phyloP scores from a whole-genome alignment of 2,888 invertebrate species.

The Harpagoxenus sublaevis region DNA sequence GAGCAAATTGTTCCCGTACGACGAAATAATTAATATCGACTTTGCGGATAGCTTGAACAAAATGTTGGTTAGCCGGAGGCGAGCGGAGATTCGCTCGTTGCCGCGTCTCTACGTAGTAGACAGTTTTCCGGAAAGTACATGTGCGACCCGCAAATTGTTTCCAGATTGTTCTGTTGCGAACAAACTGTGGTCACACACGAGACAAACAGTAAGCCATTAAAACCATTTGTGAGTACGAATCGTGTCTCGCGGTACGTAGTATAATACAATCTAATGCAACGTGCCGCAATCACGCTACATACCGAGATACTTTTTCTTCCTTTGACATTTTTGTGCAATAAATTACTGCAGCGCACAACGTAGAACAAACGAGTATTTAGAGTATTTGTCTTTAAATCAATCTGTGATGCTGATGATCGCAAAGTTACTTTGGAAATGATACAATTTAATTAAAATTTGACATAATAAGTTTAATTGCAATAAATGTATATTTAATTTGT shows the following conservation, averaged over 20 bases:
- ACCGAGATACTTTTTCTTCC: constrained; percentile 5
- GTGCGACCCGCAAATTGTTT: constrained; percentile 71
- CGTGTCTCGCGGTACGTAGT: constrained; percentile 60
- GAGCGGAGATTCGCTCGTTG: constrained; percentile 62
- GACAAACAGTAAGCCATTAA: constrained; percentile 72
- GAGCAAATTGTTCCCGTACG: constrained; percentile 60
- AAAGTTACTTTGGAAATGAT: background rate
- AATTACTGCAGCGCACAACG: background rate
- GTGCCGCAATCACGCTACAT: constrained; percentile 32
- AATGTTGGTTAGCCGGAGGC: constrained; percentile 50
- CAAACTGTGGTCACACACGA: constrained; percentile 66
- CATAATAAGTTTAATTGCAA: background rate
- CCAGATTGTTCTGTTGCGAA: constrained; percentile 72
- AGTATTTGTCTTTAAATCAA: background rate
- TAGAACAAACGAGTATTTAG: background rate
- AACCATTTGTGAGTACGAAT: constrained; percentile 66
- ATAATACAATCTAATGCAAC: constrained; percentile 58
- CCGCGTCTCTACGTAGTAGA: constrained; percentile 57
- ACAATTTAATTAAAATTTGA: background rate
- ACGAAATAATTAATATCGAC: constrained; percentile 74
- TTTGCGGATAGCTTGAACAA: constrained; percentile 63
- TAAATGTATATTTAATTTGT: background rate
- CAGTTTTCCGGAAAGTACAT: constrained; percentile 65
- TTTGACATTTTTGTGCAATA: constrained; percentile 21
- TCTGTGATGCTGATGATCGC: background rate